Conservation (phyloP, 2,113 vertebrate species). For the Coptodon rendalli region DNA sequence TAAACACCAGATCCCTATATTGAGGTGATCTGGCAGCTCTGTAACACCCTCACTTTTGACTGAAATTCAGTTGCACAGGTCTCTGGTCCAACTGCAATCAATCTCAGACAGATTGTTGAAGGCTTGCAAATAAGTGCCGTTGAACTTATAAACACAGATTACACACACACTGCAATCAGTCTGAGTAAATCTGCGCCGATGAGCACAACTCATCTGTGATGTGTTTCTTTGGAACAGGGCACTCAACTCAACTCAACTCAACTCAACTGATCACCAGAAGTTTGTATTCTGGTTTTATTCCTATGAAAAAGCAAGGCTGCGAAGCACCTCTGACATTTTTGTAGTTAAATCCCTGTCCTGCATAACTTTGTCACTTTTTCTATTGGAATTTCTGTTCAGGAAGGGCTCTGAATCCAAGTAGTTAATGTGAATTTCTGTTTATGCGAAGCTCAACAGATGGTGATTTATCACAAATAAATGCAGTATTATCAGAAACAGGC, state of each 20-base stretch:
- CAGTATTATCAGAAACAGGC: neutral
- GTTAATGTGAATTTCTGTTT: neutral
- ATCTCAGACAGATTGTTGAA: neutral
- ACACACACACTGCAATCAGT: neutral
- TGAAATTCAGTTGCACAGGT: neutral
- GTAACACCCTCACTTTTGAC: neutral
- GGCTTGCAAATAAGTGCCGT: neutral
- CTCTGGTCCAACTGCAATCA: neutral
- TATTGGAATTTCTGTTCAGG: neutral
- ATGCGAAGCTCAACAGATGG: neutral
- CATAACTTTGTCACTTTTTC: neutral
- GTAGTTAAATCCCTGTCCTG: neutral
- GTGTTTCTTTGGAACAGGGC: neutral
- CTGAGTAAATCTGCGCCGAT: neutral
- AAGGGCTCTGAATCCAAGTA: neutral
- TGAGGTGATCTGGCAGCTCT: neutral
- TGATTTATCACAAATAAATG: neutral
- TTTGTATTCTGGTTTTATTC: neutral
- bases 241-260: fast-evolving
- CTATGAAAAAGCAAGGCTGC: neutral
- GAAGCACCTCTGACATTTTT: neutral
- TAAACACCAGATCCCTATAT: neutral
- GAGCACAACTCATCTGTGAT: neutral
- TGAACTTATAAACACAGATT: neutral
- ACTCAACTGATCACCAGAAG: neutral